phyloP scores from a whole-genome alignment of 1,140 invertebrate genomes.

The Heliconius nattereri region DNA sequence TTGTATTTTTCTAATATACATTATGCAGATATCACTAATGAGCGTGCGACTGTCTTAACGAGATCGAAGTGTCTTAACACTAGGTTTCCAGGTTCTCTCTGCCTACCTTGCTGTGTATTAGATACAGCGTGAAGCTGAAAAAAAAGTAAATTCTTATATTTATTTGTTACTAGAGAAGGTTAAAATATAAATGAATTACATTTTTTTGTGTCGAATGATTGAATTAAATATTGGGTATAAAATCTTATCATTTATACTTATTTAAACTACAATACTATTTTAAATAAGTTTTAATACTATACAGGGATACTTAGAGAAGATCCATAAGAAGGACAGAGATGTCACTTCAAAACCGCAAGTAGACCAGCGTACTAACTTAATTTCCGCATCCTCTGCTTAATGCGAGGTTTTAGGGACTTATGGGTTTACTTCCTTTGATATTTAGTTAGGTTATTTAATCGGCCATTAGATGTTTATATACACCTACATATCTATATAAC shows the following conservation, averaged over 20 bases:
- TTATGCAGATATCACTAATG: too few relatives aligned
- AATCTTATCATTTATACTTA: too few relatives aligned
- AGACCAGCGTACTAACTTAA: background rate
- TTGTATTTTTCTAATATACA: too few relatives aligned
- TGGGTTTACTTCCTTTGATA: background rate
- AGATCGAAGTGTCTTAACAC: too few relatives aligned
- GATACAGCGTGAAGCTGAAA: background rate
- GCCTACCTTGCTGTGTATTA: background rate
- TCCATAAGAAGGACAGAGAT: background rate
- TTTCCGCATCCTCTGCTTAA: background rate
- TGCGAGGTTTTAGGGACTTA: background rate
- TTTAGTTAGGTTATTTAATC: background rate
- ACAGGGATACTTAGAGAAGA: too few relatives aligned
- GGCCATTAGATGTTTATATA: background rate
- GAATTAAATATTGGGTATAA: background rate
- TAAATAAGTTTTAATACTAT: too few relatives aligned
- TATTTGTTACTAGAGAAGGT: too few relatives aligned
- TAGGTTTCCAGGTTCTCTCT: background rate
- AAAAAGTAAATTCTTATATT: background rate
- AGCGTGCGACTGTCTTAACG: too few relatives aligned
- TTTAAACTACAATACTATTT: too few relatives aligned
- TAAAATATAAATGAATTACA: too few relatives aligned
- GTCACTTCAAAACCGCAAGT: background rate
- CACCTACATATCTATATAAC: too few relatives aligned
- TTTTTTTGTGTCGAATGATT: too few relatives aligned